Evolutionary conservation across 2,113 vertebrate genomes (phyloP).

Genomic region (Isichthys henryi): DNA sequence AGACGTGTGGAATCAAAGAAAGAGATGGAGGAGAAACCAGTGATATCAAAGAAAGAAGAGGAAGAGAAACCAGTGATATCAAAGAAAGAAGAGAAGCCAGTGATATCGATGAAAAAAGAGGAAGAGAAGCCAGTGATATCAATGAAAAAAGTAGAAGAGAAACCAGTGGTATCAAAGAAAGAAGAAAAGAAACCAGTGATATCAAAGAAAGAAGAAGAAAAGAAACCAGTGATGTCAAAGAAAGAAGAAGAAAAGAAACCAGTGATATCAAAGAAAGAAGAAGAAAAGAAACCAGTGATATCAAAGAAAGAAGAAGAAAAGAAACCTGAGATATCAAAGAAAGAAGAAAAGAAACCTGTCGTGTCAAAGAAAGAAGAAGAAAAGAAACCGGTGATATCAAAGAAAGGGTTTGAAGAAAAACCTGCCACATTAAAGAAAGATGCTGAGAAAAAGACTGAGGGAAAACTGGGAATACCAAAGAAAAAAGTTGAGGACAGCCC

Average conservation of each 20-base stretch:
- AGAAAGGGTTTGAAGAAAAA: constrained; percentile 34
- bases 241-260: constrained; percentile 28
- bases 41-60: constrained; percentile 44
- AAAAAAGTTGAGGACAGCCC: constrained; percentile 26
- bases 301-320: neutral
- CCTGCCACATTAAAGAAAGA: constrained; percentile 11
- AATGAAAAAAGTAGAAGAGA: constrained; percentile 9
- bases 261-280: constrained; percentile 33
- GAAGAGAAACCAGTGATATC: constrained; percentile 35
- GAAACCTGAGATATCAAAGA: constrained; percentile 7
- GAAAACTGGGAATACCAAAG: neutral
- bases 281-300: neutral
- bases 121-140: constrained; percentile 1
- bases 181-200: neutral
- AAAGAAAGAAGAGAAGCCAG: constrained; percentile 26
- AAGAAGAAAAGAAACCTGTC: constrained; percentile 26
- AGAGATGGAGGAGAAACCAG: constrained; percentile 28
- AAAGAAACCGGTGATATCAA: constrained; percentile 30
- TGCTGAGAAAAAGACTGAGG: constrained; percentile 36
- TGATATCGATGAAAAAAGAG: constrained; percentile 41
- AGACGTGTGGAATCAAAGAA: constrained; percentile 32
- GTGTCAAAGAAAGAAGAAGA: constrained; percentile 34
- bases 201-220: neutral
- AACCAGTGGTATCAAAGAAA: constrained; percentile 36
- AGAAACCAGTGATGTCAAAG: neutral